Base-by-base conservation (phyloP, 2,113 vertebrate genomes). In the Percina caprodes region DNA sequence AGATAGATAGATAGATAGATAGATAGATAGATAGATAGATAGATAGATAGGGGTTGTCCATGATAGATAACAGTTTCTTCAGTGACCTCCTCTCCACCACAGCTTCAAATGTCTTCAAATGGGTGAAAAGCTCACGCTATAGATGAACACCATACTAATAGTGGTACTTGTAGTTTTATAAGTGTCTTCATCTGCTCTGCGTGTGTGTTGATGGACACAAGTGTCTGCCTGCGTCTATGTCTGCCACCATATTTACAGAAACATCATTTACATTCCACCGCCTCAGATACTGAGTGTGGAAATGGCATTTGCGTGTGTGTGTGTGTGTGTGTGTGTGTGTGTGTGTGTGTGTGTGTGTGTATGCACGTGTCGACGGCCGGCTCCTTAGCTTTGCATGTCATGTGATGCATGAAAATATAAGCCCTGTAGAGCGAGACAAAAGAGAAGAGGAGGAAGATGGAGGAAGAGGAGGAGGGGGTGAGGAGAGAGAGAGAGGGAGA, bases 341-440 rank as follows among this genome's bases (percentile, higher is more conserved):
- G 42, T 21, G 62, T 48, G 48, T 42, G 49, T 56, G 65, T 71
- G 49, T 54, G 46, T 77, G 61, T 73, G 60, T 24, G 23, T 30
- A 3, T 30, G 26, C 3, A 3, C 3, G 26, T 30, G 26, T 30
- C 42, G n/a, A 8, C 5, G 56, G 61, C 56, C 59, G 52, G 68
- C 74, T 79, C 33, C 69, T 63, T 78, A 66, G 74, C 66, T 76
- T 85, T 84, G 84, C 81, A 76, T 91, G 90, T 93, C 88, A 92
- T 92, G 75, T 82, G 90, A 87, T 84, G 83, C 84, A 78, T 90
- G 79, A 88, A 91, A 76, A 87, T 84, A 91, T 88, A 82, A 83
- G 67, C 86, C 90, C 83, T 52, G 79, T 83, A 86, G 88, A 92
- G 83, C 26, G 23, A 85, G 74, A 86, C 81, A 92, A 90, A 88